Base-by-base conservation (phyloP, 2,888 invertebrate genomes). In the Drosophila siamana region DNA sequence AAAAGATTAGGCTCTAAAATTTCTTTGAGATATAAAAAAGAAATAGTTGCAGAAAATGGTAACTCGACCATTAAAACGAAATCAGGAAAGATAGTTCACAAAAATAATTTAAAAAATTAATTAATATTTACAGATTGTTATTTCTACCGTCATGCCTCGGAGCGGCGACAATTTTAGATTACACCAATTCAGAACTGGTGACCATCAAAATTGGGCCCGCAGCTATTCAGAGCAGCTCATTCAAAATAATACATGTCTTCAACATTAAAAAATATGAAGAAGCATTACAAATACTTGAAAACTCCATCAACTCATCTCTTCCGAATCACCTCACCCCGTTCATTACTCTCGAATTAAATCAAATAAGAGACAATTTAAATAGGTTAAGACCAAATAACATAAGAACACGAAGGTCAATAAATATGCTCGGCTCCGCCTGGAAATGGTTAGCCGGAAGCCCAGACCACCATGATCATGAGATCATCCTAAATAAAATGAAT, bases 21-120 rank as follows among this genome's bases (percentile, higher is more conserved):
- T 16, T 24, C 52, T 2, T 28, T 41, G 16, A 26, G 52, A 41
- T 41, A 41, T 28, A 40, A 28, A 41, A 52, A 41, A 38, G 24
- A 52, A 52, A 52, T 28, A 52, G 41, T 41, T 19, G 15, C 41
- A 40, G 52, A 52, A 40, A 41, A 38, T 51, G 13, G 38, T 7
- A 36, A 51, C 16, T n/a, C 51, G 4, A 51, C 51, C 8, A 51
- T 51, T 15, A 40, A 26, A 52, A 52, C 16, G 11, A 40, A 22
- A 15, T 40, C 51, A 15, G 51, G 40, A 4, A 51, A 40, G 15
- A 51, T 26, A 38, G 40, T 26, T 13, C 40, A 52, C 28, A 40
- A 52, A 41, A 41, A 40, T 41, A 52, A 52, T 28, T 13, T 41
- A 11, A 41, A 43, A 54, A 43, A 33, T 33, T 33, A 33, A 4